Percentiles rank a stretch among this genome's conserved stretches.
Conservation (phyloP, 2,797 vertebrate genomes). For the Sardinella longiceps region DNA sequence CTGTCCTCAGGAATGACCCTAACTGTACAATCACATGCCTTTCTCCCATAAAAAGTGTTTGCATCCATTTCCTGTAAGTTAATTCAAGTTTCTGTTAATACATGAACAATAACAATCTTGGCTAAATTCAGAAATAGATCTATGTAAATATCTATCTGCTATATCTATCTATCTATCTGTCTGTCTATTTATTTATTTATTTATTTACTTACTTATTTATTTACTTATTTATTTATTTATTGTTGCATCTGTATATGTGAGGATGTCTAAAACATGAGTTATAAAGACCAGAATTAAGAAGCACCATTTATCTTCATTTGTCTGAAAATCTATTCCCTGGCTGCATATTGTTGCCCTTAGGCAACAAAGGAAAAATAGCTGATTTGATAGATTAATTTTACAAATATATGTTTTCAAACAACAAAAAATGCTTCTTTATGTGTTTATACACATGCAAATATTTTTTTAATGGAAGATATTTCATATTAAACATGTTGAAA, state of each 20-base stretch:
- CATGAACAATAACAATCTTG: no score
- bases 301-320: not conserved
- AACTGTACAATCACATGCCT: conserved; percentile 34
- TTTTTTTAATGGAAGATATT: not conserved
- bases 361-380: not conserved
- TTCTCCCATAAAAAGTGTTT: conserved; percentile 34
- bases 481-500: not conserved
- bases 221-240: not conserved
- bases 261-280: not conserved
- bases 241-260: not conserved
- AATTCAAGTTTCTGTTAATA: not conserved
- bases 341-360: conserved; percentile 1
- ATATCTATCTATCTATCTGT: no score
- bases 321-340: not conserved
- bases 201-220: not conserved
- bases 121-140: no score
- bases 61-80: conserved; percentile 26
- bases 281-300: not conserved
- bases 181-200: not conserved
- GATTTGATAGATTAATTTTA: not conserved
- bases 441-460: not conserved
- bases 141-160: no score
- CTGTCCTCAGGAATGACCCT: conserved; percentile 42
- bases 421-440: not conserved
- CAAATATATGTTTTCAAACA: not conserved